phyloP scores from a whole-genome alignment of 2,888 invertebrate genomes.

The Fissipunctia ypsillon region DNA sequence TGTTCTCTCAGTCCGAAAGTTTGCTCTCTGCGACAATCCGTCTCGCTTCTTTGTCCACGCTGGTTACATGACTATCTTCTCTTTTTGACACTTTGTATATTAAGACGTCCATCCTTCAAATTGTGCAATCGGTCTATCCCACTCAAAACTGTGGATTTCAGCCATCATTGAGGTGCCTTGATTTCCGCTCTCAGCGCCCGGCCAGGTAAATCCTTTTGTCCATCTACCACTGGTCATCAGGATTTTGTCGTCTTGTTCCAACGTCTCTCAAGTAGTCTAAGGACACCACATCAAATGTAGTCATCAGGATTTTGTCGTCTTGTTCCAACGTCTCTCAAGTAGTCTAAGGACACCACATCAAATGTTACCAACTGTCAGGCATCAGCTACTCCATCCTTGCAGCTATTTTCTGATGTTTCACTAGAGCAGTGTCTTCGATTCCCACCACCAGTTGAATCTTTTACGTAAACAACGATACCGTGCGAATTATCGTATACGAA shows the following conservation, averaged over 20 bases:
- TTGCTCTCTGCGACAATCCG: constrained; percentile 20
- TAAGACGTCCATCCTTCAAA: constrained; percentile 27
- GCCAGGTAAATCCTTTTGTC: constrained; percentile 29
- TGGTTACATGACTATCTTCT: constrained; percentile 8
- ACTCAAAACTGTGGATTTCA: constrained; percentile 18
- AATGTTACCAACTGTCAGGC: constrained; percentile 8
- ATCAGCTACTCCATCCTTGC: constrained; percentile 1
- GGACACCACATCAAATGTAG: no score
- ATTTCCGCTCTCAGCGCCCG: constrained; percentile 26
- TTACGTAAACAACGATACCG: constrained; percentile 81
- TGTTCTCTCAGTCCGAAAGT: constrained; percentile 15
- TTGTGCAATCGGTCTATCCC: constrained; percentile 8
- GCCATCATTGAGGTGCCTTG: constrained; percentile 42
- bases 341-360: constrained; percentile 11
- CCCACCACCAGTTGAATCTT: constrained; percentile 17
- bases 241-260: constrained; percentile 29
- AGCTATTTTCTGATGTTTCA: constrained; percentile 4
- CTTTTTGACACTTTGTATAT: constrained; percentile 53
- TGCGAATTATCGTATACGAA: constrained; percentile 79
- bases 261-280: constrained; percentile 18
- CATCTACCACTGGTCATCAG: constrained; percentile 29
- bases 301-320: constrained; percentile 34
- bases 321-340: constrained; percentile 15
- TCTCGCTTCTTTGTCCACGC: constrained; percentile 11
- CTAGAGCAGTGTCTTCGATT: neutral